Evolutionary conservation across 2,888 invertebrate genomes (phyloP).

Genomic region (Bedellia somnulentella): DNA sequence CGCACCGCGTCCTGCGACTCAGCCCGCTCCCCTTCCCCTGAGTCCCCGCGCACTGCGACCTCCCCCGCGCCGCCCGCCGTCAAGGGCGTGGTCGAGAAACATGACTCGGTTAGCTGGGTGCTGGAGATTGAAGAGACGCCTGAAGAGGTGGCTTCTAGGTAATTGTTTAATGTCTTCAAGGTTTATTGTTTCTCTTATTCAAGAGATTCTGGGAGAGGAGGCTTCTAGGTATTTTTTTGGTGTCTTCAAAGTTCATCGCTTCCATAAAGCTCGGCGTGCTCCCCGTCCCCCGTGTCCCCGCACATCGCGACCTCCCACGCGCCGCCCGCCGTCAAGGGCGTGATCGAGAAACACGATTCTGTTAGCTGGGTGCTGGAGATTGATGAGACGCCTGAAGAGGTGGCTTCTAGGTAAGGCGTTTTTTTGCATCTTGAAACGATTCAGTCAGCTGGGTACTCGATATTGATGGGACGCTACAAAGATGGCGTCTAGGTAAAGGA

Average conservation of each 20-base stretch:
- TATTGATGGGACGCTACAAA: constrained; percentile 73
- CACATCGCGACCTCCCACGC: constrained; percentile 10
- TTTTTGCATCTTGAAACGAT: no score
- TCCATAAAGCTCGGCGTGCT: not conserved
- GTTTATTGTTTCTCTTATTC: constrained; percentile 30
- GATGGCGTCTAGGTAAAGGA: no score
- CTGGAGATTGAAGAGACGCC: constrained; percentile 77
- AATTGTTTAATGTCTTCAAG: no score
- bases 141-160: constrained; percentile 68
- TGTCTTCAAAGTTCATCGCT: no score
- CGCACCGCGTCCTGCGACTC: constrained; percentile 45
- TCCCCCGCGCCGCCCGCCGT: constrained; percentile 52
- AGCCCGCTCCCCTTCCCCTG: constrained; percentile 34
- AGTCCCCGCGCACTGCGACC: constrained; percentile 1
- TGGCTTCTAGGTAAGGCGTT: constrained; percentile 59
- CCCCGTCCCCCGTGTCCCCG: constrained; percentile 2
- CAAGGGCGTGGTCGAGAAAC: constrained; percentile 84
- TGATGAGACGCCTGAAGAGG: constrained; percentile 71
- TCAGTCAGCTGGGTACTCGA: constrained; percentile 85
- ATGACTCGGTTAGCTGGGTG: constrained; percentile 85
- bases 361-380: constrained; percentile 86
- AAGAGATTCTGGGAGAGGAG: no score
- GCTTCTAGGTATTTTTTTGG: no score
- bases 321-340: constrained; percentile 75
- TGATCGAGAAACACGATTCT: constrained; percentile 83